Conservation (phyloP, 2,888 invertebrate species). For the Caenorhabditis sulstoni region DNA sequence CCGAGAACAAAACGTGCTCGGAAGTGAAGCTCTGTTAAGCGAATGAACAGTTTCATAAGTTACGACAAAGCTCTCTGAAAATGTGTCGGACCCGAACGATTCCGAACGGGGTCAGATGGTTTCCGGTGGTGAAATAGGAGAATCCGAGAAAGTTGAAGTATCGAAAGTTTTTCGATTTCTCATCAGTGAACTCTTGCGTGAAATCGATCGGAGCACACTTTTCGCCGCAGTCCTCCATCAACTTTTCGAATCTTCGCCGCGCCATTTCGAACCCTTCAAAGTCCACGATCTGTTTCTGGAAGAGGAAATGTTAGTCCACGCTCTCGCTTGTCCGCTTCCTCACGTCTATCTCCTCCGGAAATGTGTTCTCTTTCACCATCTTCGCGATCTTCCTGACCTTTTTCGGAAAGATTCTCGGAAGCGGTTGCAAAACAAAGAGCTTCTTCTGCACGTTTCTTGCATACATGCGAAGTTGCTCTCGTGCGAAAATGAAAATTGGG, state of each 20-base stretch:
- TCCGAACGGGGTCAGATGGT: slow-evolving; percentile 19
- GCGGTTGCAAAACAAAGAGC: not conserved
- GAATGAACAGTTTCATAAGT: slow-evolving; percentile 1
- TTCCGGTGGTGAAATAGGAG: slow-evolving; percentile 5
- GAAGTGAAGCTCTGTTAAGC: slow-evolving; percentile 32
- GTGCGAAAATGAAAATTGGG: slow-evolving; percentile 2
- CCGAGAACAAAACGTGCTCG: slow-evolving; percentile 41
- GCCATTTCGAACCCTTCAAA: slow-evolving; percentile 14
- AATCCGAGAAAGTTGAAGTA: slow-evolving; percentile 15
- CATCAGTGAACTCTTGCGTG: slow-evolving; percentile 7
- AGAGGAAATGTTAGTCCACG: not conserved
- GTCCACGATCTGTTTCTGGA: not conserved
- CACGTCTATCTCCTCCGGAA: slow-evolving; percentile 7
- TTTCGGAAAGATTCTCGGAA: not conserved
- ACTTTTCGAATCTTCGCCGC: not conserved
- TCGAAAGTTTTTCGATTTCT: slow-evolving; percentile 13
- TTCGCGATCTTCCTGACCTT: slow-evolving; percentile 3
- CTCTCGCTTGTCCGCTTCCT: not conserved
- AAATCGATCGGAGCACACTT: slow-evolving; percentile 16
- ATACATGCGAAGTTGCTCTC: slow-evolving; percentile 9
- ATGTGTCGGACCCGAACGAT: slow-evolving; percentile 14
- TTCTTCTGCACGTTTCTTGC: slow-evolving; percentile 5
- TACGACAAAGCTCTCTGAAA: slow-evolving; percentile 16
- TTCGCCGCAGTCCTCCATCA: slow-evolving; percentile 12
- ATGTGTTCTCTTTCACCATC: slow-evolving; percentile 2